Base-by-base conservation (phyloP, 2,888 invertebrate species). In the Stegana nigrithorax region DNA sequence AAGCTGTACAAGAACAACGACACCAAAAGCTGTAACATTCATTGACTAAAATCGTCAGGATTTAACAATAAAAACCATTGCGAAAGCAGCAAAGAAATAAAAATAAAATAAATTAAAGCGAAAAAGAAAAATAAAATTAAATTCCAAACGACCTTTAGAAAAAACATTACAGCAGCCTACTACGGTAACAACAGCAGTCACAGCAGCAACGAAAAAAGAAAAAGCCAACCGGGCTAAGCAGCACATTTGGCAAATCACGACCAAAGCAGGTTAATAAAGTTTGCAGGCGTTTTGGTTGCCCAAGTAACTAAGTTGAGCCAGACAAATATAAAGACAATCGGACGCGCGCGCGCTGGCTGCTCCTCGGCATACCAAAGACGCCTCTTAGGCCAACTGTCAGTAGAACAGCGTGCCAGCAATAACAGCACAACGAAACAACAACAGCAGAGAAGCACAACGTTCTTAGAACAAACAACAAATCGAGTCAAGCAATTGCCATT, bases 181-280 rank as follows among this genome's bases (percentile, higher is more conserved):
- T n/a, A n/a, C n/a, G n/a, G n/a, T n/a, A n/a, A n/a, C n/a, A n/a
- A n/a, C n/a, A n/a, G n/a, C n/a, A n/a, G n/a, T n/a, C n/a, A n/a
- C n/a, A n/a, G n/a, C n/a, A n/a, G n/a, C n/a, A n/a, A n/a, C n/a
- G n/a, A n/a, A n/a, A n/a, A n/a, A n/a, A n/a, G n/a, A n/a, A n/a
- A n/a, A n/a, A n/a, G n/a, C n/a, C n/a, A 25, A 68, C 21, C 19
- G 10, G 17, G 32, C 29, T 29, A 50, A 59, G 58, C 29, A 19
- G 36, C 65, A 67, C 62, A 67, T 57, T 57, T 75, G 80, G 77
- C 75, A 75, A 79, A 75, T 75, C 75, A 75, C 75, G 75, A 75
- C 78, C 78, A 63, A 67, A 27, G 26, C 53, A 55, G 53, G 53
- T 55, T 55, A 55, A 55, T 55, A 55, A 36, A 55, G 53, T 55